These are phyloP conservation scores for Caenorhabditis briggsae DNA, from an alignment of 1,140 invertebrate species.

Conservation along the genomic window DNA sequence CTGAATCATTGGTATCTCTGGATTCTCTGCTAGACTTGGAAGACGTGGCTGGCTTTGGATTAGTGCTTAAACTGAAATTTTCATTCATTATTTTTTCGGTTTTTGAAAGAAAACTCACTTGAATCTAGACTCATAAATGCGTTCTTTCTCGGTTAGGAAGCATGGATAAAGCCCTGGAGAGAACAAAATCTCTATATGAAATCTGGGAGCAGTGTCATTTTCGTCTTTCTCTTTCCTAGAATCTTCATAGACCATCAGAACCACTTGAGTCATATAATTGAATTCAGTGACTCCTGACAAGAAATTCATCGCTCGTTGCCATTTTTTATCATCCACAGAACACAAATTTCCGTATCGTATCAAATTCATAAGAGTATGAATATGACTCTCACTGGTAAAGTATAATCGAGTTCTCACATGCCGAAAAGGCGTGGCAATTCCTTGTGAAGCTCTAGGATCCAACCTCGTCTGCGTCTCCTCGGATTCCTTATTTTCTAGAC, in stretches of 20 bases:
- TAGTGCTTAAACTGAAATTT: constrained; percentile 36
- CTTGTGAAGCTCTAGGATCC: constrained; percentile 91
- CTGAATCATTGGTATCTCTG: constrained; percentile 43
- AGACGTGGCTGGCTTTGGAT: constrained; percentile 10
- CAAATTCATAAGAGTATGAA: constrained; percentile 96
- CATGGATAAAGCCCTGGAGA: constrained; percentile 77
- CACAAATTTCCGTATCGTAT: constrained; percentile 90
- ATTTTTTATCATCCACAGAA: constrained; percentile 90
- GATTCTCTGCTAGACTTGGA: constrained; percentile 36
- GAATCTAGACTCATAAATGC: constrained; percentile 74
- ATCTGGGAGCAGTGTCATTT: constrained; percentile 67
- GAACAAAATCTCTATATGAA: constrained; percentile 77
- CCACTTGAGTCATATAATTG: constrained; percentile 95
- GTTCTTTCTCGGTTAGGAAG: constrained; percentile 76
- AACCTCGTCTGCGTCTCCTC: constrained; percentile 91
- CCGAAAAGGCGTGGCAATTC: constrained; percentile 94
- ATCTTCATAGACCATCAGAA: constrained; percentile 77
- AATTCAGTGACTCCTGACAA: constrained; percentile 95
- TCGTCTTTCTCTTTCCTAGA: constrained; percentile 68
- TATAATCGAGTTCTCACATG: constrained; percentile 96
- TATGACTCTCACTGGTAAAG: constrained; percentile 99
- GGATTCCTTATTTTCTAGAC: constrained; percentile 78
- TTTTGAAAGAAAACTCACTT: constrained; percentile 19
- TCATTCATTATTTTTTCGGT: no score
- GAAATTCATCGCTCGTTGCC: constrained; percentile 97